Percentiles rank a stretch among this genome's conserved stretches.
phyloP scores from a whole-genome alignment of 2,113 vertebrate genomes.

The Nansenia antarctica region DNA sequence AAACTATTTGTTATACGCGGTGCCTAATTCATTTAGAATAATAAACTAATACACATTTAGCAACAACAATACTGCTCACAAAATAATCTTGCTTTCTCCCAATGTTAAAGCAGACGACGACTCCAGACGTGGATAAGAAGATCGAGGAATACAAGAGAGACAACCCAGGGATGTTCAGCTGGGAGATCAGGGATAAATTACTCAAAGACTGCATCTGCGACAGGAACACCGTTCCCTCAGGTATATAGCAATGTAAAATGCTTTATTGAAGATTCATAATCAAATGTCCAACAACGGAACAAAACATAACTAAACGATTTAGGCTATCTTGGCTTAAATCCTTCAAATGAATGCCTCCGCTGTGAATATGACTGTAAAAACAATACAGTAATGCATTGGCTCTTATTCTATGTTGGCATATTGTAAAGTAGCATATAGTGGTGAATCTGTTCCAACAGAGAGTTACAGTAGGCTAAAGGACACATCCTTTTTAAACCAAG shows the following conservation, averaged over 20 bases:
- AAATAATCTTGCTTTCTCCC: conserved; percentile 18
- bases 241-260: conserved; percentile 67
- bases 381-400: not conserved
- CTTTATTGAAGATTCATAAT: not conserved
- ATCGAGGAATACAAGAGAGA: conserved; percentile 97
- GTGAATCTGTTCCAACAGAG: no score
- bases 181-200: conserved; percentile 97
- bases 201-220: conserved; percentile 96
- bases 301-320: not conserved
- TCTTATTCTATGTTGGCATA: not conserved
- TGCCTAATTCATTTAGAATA: not conserved
- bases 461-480: no score
- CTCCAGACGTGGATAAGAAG: conserved; percentile 95
- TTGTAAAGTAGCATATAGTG: not conserved
- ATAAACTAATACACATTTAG: not conserved
- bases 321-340: not conserved
- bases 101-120: conserved; percentile 90
- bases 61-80: not conserved
- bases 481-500: no score
- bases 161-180: conserved; percentile 98
- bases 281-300: not conserved
- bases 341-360: not conserved
- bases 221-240: conserved; percentile 95
- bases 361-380: not conserved
- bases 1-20: not conserved